Percentiles rank a stretch among this genome's conserved stretches.
These are phyloP conservation scores for Scotopteryx bipunctaria DNA, from an alignment of 2,888 invertebrate genomes.

Conservation along the genomic window DNA sequence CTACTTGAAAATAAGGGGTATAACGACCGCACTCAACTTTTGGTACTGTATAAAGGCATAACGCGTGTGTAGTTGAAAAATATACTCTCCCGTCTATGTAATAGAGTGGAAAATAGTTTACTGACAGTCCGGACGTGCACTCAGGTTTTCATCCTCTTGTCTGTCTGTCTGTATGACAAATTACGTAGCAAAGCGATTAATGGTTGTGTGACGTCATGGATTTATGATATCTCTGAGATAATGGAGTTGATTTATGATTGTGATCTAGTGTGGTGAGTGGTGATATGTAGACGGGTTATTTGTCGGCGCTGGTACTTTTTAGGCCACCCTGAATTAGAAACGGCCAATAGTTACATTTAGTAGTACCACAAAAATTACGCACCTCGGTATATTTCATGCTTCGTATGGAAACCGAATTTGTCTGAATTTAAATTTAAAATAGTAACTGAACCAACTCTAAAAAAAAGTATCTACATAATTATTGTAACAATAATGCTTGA, in stretches of 20 bases:
- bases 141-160: slow-evolving; percentile 49
- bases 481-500: too few species aligned
- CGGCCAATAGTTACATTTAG: too few species aligned
- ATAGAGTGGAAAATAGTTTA: slow-evolving; percentile 35
- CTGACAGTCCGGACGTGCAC: slow-evolving; percentile 34
- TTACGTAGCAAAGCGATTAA: slow-evolving; percentile 67
- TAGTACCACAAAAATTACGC: too few species aligned
- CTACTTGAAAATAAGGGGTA: not conserved
- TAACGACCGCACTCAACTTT: not conserved
- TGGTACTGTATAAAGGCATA: slow-evolving; percentile 11
- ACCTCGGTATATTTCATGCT: too few species aligned
- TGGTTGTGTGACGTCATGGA: slow-evolving; percentile 59
- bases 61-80: slow-evolving; percentile 24
- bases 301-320: not conserved
- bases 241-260: slow-evolving; percentile 51
- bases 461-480: too few species aligned
- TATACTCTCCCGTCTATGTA: slow-evolving; percentile 20
- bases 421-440: too few species aligned
- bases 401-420: too few species aligned
- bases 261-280: slow-evolving; percentile 14
- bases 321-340: too few species aligned
- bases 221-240: slow-evolving; percentile 61
- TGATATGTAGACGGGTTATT: not conserved
- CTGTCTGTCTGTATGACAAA: slow-evolving; percentile 70
- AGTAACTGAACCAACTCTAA: too few species aligned